Conservation (phyloP, 2,888 invertebrate species). For the Griposia aprilina region DNA sequence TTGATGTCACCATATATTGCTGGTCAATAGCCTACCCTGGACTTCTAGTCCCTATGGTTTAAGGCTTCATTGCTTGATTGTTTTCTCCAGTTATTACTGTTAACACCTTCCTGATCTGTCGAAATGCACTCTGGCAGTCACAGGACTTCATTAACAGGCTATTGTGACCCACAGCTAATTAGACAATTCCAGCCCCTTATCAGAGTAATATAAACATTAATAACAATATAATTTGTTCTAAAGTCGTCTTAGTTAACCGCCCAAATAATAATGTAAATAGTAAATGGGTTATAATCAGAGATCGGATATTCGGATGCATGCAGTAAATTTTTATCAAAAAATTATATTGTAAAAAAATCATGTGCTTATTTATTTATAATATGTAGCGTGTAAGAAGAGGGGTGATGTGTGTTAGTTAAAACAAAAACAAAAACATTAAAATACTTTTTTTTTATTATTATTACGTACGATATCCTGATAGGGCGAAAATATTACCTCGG, state of each 20-base stretch:
- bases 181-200: neutral
- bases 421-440: too few relatives aligned
- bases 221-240: neutral
- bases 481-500: too few relatives aligned
- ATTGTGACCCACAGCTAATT: neutral
- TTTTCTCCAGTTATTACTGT: neutral
- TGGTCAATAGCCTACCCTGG: neutral
- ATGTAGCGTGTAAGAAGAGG: too few relatives aligned
- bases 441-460: too few relatives aligned
- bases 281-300: constrained; percentile 1
- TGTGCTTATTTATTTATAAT: too few relatives aligned
- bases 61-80: neutral
- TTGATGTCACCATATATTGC: neutral
- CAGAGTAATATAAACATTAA: neutral
- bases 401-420: too few relatives aligned
- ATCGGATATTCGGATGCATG: too few relatives aligned
- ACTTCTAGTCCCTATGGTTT: neutral
- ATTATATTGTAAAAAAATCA: too few relatives aligned
- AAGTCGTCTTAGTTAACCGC: neutral
- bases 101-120: neutral
- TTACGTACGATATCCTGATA: too few relatives aligned
- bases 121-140: neutral
- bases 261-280: constrained; percentile 15
- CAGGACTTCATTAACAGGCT: neutral
- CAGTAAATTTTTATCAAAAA: too few relatives aligned